Percentiles rank a stretch among this genome's conserved stretches.
phyloP scores from a whole-genome alignment of 2,113 vertebrate genomes.

The Tor tambroides region DNA sequence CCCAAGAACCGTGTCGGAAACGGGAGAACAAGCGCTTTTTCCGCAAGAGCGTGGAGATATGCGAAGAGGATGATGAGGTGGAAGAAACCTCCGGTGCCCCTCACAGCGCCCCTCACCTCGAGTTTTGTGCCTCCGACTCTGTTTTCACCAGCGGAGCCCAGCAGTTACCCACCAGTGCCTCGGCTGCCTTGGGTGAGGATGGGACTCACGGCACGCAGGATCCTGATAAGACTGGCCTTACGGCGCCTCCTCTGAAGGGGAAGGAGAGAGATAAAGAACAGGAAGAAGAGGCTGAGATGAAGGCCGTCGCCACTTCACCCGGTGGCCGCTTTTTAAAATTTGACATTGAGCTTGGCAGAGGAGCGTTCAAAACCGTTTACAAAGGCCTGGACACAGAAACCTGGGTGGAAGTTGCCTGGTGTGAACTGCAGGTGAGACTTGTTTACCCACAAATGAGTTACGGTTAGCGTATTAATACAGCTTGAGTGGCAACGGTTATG shows the following conservation, averaged over 20 bases:
- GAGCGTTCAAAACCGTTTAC: too few relatives aligned
- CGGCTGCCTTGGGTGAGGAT: constrained; percentile 64
- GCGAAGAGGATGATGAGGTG: constrained; percentile 79
- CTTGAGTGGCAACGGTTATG: neutral
- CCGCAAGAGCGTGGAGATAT: constrained; percentile 88
- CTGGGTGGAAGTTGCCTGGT: constrained; percentile 96
- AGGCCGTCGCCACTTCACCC: too few relatives aligned
- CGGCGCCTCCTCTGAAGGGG: constrained; percentile 62
- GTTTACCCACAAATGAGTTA: constrained; percentile 14
- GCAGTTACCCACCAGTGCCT: constrained; percentile 62
- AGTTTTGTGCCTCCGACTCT: constrained; percentile 70
- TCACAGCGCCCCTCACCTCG: constrained; percentile 70
- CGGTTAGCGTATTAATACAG: neutral
- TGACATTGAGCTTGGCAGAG: too few relatives aligned
- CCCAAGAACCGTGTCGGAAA: constrained; percentile 69
- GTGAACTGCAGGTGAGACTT: constrained; percentile 89
- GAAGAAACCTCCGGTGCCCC: constrained; percentile 61
- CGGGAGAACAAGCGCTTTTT: constrained; percentile 86
- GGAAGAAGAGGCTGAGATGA: constrained; percentile 62
- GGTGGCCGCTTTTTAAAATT: too few relatives aligned
- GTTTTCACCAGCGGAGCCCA: constrained; percentile 68
- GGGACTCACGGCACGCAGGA: constrained; percentile 61
- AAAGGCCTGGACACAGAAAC: constrained; percentile 94
- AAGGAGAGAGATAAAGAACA: constrained; percentile 82
- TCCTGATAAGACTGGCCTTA: constrained; percentile 63